These are phyloP conservation scores for Bradypus variegatus DNA, from an alignment of 2,797 vertebrate genomes.

Conservation along the genomic window DNA sequence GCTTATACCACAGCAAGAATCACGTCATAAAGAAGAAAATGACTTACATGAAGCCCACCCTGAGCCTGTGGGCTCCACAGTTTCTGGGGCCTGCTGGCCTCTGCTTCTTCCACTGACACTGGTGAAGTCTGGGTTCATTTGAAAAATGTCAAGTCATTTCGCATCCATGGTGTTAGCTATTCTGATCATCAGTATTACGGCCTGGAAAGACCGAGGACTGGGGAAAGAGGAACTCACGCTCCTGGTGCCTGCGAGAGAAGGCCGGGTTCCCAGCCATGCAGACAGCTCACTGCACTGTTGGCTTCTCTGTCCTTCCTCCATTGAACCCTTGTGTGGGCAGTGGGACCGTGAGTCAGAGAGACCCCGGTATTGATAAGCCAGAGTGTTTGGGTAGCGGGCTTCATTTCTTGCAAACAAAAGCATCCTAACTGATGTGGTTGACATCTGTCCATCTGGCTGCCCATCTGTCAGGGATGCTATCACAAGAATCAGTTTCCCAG, in stretches of 20 bases:
- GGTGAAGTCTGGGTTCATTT: too few relatives aligned
- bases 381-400: accelerated
- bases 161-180: not conserved
- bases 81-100: too few relatives aligned
- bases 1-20: accelerated
- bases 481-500: too few relatives aligned
- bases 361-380: not conserved
- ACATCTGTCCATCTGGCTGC: too few relatives aligned
- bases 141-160: not conserved
- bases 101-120: accelerated
- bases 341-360: accelerated
- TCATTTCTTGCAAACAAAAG: not conserved
- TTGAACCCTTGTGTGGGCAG: accelerated
- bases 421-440: accelerated
- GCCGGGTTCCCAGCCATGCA: too few relatives aligned
- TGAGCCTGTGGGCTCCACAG: accelerated
- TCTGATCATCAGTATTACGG: not conserved
- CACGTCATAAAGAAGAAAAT: not conserved
- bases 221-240: accelerated
- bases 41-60: accelerated
- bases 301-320: accelerated
- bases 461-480: accelerated
- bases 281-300: not conserved
- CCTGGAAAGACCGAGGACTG: too few relatives aligned
- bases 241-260: accelerated